Percentiles rank a stretch among this genome's conserved stretches.
Conservation (phyloP, 2,888 invertebrate genomes). For the Drosophila cracens region DNA sequence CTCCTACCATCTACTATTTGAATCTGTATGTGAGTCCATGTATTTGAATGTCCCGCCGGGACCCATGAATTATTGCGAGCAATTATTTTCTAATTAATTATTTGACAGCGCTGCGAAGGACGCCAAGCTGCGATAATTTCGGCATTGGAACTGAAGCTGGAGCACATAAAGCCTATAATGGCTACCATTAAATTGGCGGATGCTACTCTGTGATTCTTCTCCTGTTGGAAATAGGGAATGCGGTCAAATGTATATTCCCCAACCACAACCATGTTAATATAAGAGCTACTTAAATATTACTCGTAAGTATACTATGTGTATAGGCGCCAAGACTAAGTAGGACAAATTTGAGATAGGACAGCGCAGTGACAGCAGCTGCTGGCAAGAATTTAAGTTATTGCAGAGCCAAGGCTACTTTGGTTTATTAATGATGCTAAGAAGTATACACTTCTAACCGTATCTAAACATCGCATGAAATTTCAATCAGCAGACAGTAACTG, state of each 20-base stretch:
- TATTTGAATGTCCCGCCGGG: constrained; percentile 55
- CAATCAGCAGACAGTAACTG: not conserved
- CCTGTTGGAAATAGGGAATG: constrained; percentile 42
- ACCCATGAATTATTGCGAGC: constrained; percentile 77
- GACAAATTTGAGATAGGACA: constrained; percentile 8
- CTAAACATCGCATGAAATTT: not conserved
- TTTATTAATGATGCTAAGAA: not conserved
- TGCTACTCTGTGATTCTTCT: constrained; percentile 39
- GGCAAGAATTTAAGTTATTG: constrained; percentile 4
- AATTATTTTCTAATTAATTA: constrained; percentile 81
- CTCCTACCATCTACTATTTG: constrained; percentile 19
- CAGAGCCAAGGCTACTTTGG: no score
- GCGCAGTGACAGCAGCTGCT: constrained; percentile 9
- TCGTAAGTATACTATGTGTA: constrained; percentile 18
- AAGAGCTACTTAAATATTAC: constrained; percentile 71
- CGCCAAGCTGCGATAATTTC: constrained; percentile 68
- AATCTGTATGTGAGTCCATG: not conserved
- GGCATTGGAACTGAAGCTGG: constrained; percentile 47
- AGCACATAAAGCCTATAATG: constrained; percentile 47
- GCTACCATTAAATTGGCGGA: constrained; percentile 66
- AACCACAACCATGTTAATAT: constrained; percentile 31
- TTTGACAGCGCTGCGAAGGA: constrained; percentile 68
- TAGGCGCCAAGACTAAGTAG: constrained; percentile 42
- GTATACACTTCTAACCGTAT: not conserved
- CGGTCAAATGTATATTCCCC: constrained; percentile 44